A percentile compares a stretch with the other conserved stretches of the same genome.
phyloP scores from a whole-genome alignment of 2,113 vertebrate genomes.

The Ursus arctos region DNA sequence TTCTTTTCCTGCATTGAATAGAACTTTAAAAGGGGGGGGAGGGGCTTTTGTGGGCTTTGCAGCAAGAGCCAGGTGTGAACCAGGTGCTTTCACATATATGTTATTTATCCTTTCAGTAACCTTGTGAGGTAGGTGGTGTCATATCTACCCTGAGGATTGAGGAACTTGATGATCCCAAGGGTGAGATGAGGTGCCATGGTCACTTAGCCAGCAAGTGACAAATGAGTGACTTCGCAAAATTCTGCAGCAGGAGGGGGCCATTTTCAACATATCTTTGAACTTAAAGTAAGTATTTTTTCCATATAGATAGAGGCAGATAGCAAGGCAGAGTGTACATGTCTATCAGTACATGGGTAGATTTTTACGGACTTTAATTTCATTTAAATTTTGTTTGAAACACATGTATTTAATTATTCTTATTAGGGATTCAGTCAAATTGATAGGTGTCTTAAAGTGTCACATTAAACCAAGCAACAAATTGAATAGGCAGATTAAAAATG shows the following conservation, averaged over 20 bases:
- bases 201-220: background rate
- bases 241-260: background rate
- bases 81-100: background rate
- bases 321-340: background rate
- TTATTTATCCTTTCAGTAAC: background rate
- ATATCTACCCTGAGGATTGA: background rate
- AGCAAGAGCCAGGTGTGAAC: background rate
- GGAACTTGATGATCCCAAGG: background rate
- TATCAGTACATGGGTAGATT: background rate
- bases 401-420: background rate
- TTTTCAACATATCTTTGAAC: conserved; percentile 34
- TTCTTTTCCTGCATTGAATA: background rate
- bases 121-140: background rate
- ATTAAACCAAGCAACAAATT: background rate
- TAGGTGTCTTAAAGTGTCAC: background rate
- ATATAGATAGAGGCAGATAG: background rate
- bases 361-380: background rate
- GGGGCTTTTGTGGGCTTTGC: background rate
- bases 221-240: background rate
- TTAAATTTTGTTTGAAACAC: background rate
- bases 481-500: background rate
- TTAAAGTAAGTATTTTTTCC: background rate
- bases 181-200: background rate
- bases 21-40: background rate
- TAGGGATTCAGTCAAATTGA: background rate